A percentile compares a stretch with the other conserved stretches of the same genome.
These are phyloP conservation scores for Drosophila rellima DNA, from an alignment of 2,888 invertebrate species.

Conservation along the genomic window DNA sequence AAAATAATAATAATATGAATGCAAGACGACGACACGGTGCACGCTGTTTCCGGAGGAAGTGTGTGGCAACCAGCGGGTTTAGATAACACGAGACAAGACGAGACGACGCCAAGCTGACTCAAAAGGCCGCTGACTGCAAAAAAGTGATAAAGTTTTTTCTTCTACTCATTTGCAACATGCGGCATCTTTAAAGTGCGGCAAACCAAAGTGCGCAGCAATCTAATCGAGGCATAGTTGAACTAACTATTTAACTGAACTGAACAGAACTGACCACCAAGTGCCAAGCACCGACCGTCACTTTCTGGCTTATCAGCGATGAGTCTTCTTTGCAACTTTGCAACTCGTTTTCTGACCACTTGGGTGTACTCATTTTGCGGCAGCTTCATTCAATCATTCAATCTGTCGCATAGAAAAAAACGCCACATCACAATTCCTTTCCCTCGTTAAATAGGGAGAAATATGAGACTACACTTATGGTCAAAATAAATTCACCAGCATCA, in stretches of 20 bases:
- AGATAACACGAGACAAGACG: slow-evolving; percentile 53
- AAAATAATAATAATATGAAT: not conserved
- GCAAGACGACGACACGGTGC: slow-evolving; percentile 46
- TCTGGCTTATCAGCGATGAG: slow-evolving; percentile 61
- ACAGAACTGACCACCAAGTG: slow-evolving; percentile 36
- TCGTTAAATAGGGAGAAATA: not conserved
- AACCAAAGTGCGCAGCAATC: slow-evolving; percentile 54
- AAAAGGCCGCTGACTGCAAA: slow-evolving; percentile 51
- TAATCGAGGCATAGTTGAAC: slow-evolving; percentile 41
- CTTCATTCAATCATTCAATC: slow-evolving; percentile 65
- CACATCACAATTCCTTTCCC: slow-evolving; percentile 26
- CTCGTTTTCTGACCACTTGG: slow-evolving; percentile 8
- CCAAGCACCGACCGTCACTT: slow-evolving; percentile 69
- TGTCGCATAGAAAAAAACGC: slow-evolving; percentile 40
- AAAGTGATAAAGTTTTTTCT: slow-evolving; percentile 37
- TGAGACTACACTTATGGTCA: not conserved
- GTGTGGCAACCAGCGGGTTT: slow-evolving; percentile 19
- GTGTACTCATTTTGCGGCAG: slow-evolving; percentile 36
- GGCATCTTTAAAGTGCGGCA: slow-evolving; percentile 49
- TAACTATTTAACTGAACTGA: slow-evolving; percentile 10
- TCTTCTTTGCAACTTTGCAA: slow-evolving; percentile 6
- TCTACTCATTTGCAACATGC: slow-evolving; percentile 40
- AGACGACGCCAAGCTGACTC: slow-evolving; percentile 52
- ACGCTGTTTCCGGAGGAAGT: slow-evolving; percentile 64
- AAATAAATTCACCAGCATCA: not conserved